These are phyloP conservation scores for Agrilus biguttatus DNA, from an alignment of 2,888 invertebrate species.

Conservation along the genomic window DNA sequence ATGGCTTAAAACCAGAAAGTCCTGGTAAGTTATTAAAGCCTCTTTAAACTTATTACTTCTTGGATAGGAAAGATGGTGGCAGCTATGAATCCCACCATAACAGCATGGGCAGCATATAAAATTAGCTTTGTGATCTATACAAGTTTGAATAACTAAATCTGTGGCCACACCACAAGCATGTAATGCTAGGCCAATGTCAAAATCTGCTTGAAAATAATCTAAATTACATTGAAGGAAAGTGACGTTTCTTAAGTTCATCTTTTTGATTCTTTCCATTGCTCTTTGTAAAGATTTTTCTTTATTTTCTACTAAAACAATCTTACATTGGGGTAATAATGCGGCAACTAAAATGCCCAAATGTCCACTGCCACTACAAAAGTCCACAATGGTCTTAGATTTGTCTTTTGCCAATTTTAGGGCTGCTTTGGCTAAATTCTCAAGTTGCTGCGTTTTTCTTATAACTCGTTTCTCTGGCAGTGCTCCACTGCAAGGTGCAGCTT, in stretches of 20 bases:
- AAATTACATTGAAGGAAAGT: slow-evolving; percentile 77
- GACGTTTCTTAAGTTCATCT: slow-evolving; percentile 56
- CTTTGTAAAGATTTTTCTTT: slow-evolving; percentile 72
- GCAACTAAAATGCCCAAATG: slow-evolving; percentile 83
- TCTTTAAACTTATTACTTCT: slow-evolving; percentile 49
- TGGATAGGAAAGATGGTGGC: slow-evolving; percentile 70
- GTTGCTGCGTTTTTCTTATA: slow-evolving; percentile 67
- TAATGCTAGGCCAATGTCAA: slow-evolving; percentile 76
- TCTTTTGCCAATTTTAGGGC: slow-evolving; percentile 48
- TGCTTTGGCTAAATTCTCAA: slow-evolving; percentile 70
- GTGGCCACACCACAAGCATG: slow-evolving; percentile 94
- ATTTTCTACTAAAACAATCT: slow-evolving; percentile 75
- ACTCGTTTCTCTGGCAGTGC: slow-evolving; percentile 62
- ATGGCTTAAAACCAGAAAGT: slow-evolving; percentile 73
- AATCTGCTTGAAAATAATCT: slow-evolving; percentile 68
- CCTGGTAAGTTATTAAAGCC: slow-evolving; percentile 20
- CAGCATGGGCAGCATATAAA: slow-evolving; percentile 91
- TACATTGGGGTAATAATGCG: slow-evolving; percentile 59
- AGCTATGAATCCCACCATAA: slow-evolving; percentile 76
- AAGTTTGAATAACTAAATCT: slow-evolving; percentile 78
- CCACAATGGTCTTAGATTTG: slow-evolving; percentile 48
- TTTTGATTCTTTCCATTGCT: slow-evolving; percentile 53
- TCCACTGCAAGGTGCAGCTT: slow-evolving; percentile 64
- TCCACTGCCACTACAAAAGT: slow-evolving; percentile 91
- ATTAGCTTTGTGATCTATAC: slow-evolving; percentile 57